Conservation (phyloP, 2,888 invertebrate species). For the Ischnus inquisitorius region DNA sequence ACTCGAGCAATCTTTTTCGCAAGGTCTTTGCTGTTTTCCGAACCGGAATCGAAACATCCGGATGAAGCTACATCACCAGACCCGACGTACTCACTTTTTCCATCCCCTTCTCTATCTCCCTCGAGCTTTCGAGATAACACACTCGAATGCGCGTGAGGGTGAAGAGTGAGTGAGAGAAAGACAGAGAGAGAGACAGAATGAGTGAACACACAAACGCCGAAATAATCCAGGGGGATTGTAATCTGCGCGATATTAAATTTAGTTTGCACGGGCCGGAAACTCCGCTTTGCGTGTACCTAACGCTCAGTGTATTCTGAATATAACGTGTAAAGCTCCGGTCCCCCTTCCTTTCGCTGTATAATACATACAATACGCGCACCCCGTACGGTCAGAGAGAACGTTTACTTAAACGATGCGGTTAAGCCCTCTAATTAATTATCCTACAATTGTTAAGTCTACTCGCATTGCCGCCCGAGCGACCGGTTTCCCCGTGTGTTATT, state of each 20-base stretch:
- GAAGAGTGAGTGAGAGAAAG: too few species aligned
- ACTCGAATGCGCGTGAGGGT: background rate
- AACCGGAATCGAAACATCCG: conserved; percentile 74
- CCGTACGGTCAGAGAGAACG: conserved; percentile 75
- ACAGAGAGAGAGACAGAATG: background rate
- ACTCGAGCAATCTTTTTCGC: conserved; percentile 69
- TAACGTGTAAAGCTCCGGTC: background rate
- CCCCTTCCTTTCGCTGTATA: conserved; percentile 31
- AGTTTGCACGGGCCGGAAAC: conserved; percentile 79
- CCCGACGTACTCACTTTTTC: conserved; percentile 7
- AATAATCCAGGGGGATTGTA: conserved; percentile 82
- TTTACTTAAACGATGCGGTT: conserved; percentile 79
- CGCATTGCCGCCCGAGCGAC: conserved; percentile 32
- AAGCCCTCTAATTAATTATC: conserved; percentile 81
- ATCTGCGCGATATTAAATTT: conserved; percentile 83
- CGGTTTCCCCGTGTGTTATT: conserved; percentile 16
- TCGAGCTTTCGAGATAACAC: background rate
- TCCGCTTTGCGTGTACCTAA: conserved; percentile 58
- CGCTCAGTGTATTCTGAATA: conserved; percentile 6
- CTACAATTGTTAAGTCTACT: conserved; percentile 65
- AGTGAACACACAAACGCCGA: conserved; percentile 71
- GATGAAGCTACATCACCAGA: conserved; percentile 35
- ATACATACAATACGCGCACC: conserved; percentile 66
- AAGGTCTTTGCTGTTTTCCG: conserved; percentile 69
- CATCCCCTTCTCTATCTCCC: conserved; percentile 38